A percentile compares a stretch with the other conserved stretches of the same genome.
Evolutionary conservation across 2,888 invertebrate genomes (phyloP).

Genomic region (Leucozona laternaria): DNA sequence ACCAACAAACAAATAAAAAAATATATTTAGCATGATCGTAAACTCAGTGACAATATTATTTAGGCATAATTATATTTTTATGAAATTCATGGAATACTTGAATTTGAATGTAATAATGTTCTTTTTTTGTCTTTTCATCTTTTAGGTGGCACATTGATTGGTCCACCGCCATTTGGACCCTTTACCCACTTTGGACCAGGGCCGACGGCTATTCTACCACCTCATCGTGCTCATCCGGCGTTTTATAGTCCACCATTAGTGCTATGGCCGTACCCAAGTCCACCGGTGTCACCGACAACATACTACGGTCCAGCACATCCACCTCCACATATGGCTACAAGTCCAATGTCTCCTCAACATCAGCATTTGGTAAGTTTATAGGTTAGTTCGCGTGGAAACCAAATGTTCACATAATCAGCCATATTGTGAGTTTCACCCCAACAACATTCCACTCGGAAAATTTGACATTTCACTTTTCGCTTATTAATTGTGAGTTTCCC

Average conservation of each 20-base stretch:
- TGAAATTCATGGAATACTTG: neutral
- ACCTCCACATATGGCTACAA: slow-evolving; percentile 79
- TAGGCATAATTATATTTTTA: neutral
- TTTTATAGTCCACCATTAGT: slow-evolving; percentile 89
- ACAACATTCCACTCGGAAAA: too few relatives aligned
- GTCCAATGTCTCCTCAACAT: slow-evolving; percentile 77
- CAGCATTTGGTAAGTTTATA: slow-evolving; percentile 80
- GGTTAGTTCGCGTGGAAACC: too few relatives aligned
- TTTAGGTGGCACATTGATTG: slow-evolving; percentile 86
- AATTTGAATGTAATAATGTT: neutral
- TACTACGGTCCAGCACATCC: slow-evolving; percentile 89
- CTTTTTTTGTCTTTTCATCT: slow-evolving; percentile 37
- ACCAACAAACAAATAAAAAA: slow-evolving; percentile 1
- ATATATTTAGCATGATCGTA: slow-evolving; percentile 43
- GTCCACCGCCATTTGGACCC: slow-evolving; percentile 83
- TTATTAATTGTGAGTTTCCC: too few relatives aligned
- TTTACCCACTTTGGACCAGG: slow-evolving; percentile 85
- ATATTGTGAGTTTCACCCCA: too few relatives aligned
- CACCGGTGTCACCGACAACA: slow-evolving; percentile 96
- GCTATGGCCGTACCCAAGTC: slow-evolving; percentile 97
- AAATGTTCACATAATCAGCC: too few relatives aligned
- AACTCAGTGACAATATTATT: slow-evolving; percentile 39
- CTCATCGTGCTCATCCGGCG: slow-evolving; percentile 85
- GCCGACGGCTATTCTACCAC: slow-evolving; percentile 85
- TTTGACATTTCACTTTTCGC: too few relatives aligned